Evolutionary conservation across 2,888 invertebrate species (phyloP), one percentile per base, ranked within the genome.

Genomic region (Choreutis nemorana): DNA sequence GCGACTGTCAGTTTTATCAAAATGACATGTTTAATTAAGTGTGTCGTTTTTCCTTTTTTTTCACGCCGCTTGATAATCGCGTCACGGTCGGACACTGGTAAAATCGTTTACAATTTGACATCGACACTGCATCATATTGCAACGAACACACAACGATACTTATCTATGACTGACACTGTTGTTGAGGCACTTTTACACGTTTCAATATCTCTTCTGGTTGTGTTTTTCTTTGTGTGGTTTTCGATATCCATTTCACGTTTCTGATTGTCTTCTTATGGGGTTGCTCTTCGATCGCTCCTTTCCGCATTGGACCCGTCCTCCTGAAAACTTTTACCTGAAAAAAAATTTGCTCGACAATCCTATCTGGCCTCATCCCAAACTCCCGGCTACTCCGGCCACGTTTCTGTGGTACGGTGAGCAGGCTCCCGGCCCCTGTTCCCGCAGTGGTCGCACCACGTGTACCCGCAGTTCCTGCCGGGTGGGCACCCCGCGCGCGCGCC

Each of bases 371-470:
- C 3, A 14, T 23, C 14, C 18, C 28, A 23, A 3, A 26, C 28
- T 21, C 15, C 27, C 32, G 41, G 33, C 33, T 35, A 36, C 30
- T 21, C 25, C 25, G 14, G 18, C 3, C 16, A 29, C n/a, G n/a
- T n/a, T n/a, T n/a, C n/a, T n/a, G n/a, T n/a, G 13, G 8, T 7
- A 10, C n/a, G n/a, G n/a, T n/a, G 44, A 54, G 32, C 33, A 42
- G 77, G 88, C 67, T 85, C 88, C 58, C 85, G 91, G 64, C 93
- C 93, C 54, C 84, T 93, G 68, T 94, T 94, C 79, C 93, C 93
- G 50, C 93, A 94, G 83, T 94, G 94, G 93, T 93, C 93, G 53
- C 93, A 93, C 82, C 93, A 93, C 82, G 92, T 94, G 61, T 92
- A 93, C 80, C 93, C 94, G 53, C 93, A 94, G 84, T 94, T 93